Conservation (phyloP, 2,888 invertebrate genomes). For the Acleris sparsana region DNA sequence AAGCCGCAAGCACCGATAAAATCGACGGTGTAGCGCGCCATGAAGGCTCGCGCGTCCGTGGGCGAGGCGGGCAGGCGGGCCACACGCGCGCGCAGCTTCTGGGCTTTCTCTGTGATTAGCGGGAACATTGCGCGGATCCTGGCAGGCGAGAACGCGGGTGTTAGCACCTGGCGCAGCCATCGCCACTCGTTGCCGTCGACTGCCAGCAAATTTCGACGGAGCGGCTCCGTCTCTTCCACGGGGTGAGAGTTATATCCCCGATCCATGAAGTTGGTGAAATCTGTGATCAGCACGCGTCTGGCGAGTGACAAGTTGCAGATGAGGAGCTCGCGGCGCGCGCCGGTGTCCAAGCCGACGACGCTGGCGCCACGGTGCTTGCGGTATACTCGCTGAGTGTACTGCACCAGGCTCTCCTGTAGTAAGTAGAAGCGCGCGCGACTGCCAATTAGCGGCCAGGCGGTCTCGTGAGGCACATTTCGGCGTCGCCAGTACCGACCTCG, state of each 20-base stretch:
- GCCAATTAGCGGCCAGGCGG: slow-evolving; percentile 3
- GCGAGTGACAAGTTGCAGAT: neutral
- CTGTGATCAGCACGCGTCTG: neutral
- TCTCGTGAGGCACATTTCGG: slow-evolving; percentile 1
- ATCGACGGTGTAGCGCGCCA: too few species aligned
- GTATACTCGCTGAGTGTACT: slow-evolving; percentile 3
- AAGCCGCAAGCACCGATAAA: too few species aligned
- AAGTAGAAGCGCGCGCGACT: neutral
- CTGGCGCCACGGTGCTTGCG: neutral
- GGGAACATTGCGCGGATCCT: too few species aligned
- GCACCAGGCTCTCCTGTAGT: neutral
- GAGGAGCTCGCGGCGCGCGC: slow-evolving; percentile 1
- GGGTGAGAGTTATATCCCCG: slow-evolving; percentile 1
- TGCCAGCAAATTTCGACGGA: slow-evolving; percentile 59
- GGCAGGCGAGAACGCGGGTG: too few species aligned
- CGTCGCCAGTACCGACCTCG: slow-evolving; percentile 10
- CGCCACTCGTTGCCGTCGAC: slow-evolving; percentile 54
- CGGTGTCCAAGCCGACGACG: slow-evolving; percentile 2
- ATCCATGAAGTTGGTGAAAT: neutral
- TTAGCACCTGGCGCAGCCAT: too few species aligned
- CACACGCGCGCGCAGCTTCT: too few species aligned
- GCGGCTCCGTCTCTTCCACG: slow-evolving; percentile 48
- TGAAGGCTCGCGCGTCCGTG: too few species aligned
- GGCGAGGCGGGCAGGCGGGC: too few species aligned
- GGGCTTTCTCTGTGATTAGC: too few species aligned